Base-by-base conservation (phyloP, 2,113 vertebrate species). In the Puffinus mauretanicus region DNA sequence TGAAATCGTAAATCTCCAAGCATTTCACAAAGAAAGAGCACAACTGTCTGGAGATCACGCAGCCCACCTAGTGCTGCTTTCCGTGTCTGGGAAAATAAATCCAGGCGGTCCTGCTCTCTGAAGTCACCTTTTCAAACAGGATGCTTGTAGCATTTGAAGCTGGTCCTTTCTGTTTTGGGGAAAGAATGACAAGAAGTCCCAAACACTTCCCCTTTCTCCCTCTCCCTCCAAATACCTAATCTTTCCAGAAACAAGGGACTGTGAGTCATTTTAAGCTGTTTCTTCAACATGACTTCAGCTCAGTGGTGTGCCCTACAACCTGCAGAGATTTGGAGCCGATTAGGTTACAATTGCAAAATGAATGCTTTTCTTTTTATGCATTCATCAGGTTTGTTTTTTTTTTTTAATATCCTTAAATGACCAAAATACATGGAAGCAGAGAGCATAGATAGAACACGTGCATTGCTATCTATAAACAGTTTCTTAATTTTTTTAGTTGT, bases 211-310 rank as follows among this genome's bases (percentile, higher is more conserved):
- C 12, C 24, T 67, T 91, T 58, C 57, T 79, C 32, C 10, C 13
- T 85, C 73, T 82, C 11, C 19, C 25, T 88, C 6, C 47, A 82
- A 40, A 76, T 69, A 57, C 21, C 42, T 93, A 85, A 95, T 94
- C 94, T 85, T 87, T 88, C 70, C 84, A 89, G 95, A 91, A 89
- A 82, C 70, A 80, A 16, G 49, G 49, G 54, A 91, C 17, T 78
- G 60, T 89, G 86, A 95, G 81, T 93, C 70, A 96, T 95, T 95
- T 95, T 89, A 85, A 96, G 73, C 89, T 93, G 61, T 87, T 97
- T 79, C 81, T 94, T 94, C 62, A 82, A 62, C 75, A 62, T 42
- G 51, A 85, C 66, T 91, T 94, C 81, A 70, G 73, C 91, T 94
- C 91, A 62, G 84, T 89, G 82, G 91, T 89, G 19, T 95, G 73